These are phyloP conservation scores for Xylocopa sonorina DNA, from an alignment of 1,140 invertebrate genomes.

Conservation along the genomic window DNA sequence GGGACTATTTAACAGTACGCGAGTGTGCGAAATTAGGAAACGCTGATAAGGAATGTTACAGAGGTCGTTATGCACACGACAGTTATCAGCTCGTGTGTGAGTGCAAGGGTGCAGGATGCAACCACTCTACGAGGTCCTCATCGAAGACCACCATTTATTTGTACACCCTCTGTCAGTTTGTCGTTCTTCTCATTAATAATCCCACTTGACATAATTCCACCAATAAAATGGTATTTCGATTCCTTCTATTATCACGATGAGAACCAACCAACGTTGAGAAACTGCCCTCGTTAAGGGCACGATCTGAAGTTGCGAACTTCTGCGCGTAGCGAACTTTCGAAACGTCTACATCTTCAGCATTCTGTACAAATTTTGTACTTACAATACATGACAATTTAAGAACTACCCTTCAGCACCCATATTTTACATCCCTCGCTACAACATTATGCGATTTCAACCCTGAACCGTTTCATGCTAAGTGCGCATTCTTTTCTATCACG, in stretches of 20 bases:
- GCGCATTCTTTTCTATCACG: too few relatives aligned
- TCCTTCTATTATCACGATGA: not conserved
- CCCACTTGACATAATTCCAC: not conserved
- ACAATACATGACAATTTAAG: too few relatives aligned
- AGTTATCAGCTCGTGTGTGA: conserved; percentile 70
- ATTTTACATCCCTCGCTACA: too few relatives aligned
- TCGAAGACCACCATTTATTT: not conserved
- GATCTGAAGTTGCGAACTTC: too few relatives aligned
- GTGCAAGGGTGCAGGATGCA: conserved; percentile 63
- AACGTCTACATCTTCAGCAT: too few relatives aligned
- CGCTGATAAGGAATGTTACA: conserved; percentile 59
- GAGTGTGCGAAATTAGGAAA: conserved; percentile 64
- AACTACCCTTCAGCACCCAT: too few relatives aligned
- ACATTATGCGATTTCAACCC: too few relatives aligned
- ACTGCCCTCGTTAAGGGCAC: too few relatives aligned
- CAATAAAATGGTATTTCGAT: not conserved
- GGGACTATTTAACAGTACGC: conserved; percentile 51
- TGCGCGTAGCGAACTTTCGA: too few relatives aligned
- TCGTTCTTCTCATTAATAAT: not conserved
- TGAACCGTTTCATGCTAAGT: too few relatives aligned
- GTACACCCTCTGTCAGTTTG: conserved; percentile 24
- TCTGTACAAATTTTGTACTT: too few relatives aligned
- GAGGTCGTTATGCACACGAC: conserved; percentile 63
- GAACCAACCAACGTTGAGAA: not conserved
- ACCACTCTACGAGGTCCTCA: conserved; percentile 46